A percentile compares a stretch with the other conserved stretches of the same genome.
Evolutionary conservation across 2,797 vertebrate genomes (phyloP).

Genomic region (Galagoides demidoff): DNA sequence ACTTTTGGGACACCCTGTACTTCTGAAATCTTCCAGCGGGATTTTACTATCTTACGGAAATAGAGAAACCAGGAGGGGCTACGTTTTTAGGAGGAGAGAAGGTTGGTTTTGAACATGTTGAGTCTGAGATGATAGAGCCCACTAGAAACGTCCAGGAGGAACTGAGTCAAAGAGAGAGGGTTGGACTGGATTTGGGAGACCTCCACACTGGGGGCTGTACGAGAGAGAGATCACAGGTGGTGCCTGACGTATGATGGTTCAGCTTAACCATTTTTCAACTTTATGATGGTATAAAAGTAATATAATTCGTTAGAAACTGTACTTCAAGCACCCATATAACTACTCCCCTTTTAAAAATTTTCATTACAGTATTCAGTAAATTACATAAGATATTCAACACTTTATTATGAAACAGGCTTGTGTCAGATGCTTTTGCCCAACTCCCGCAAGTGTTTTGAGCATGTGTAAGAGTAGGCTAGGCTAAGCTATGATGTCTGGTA

Average conservation of each 20-base stretch:
- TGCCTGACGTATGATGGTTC: neutral
- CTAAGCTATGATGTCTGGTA: neutral
- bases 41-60: neutral
- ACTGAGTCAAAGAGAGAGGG: neutral
- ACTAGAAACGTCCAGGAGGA: neutral
- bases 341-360: neutral
- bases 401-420: neutral
- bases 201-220: neutral
- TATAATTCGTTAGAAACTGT: neutral
- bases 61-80: neutral
- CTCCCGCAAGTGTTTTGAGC: neutral
- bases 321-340: neutral
- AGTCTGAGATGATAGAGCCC: neutral
- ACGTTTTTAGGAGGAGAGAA: neutral
- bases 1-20: neutral
- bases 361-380: neutral
- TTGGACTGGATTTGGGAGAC: neutral
- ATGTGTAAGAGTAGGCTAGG: neutral
- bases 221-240: neutral
- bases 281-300: neutral
- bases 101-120: conserved; percentile 1
- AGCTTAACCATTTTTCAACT: neutral
- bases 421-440: neutral
- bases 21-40: neutral
- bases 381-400: neutral